Base-by-base conservation (phyloP, 2,888 invertebrate genomes). In the Platynereis dumerilii region DNA sequence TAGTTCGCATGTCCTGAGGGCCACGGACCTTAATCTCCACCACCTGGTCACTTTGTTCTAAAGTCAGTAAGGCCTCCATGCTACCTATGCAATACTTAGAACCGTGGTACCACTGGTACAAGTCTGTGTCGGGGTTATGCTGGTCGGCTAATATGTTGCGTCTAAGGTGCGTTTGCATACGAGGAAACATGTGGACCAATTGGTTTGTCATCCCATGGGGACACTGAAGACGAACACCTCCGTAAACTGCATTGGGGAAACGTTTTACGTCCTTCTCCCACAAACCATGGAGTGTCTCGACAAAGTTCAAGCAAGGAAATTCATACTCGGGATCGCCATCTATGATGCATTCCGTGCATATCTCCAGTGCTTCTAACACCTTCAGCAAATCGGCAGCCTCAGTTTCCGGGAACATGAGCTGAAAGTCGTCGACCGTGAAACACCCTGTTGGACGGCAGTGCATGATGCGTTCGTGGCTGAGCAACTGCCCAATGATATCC, bases 261-360 rank as follows among this genome's bases (percentile, higher is more conserved):
- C 76, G 73, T 66, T 75, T 72, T 2, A 76, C 71, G 64, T 81
- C 79, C 42, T 87, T 85, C 76, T 89, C 89, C 90, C 90, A 90
- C 29, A 90, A 82, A n/a, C 90, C 90, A 34, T 87, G 87, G 26
- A 90, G 79, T 2, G 89, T 88, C 80, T 90, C 90, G 2, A 88
- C 87, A 69, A 89, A 86, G 69, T 85, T 85, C 78, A 90, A 89
- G 74, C 90, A 89, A 0, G 91, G 91, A 78, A 92, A 91, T 83
- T 92, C 91, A 79, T 89, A 91, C 75, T 91, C 90, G 17, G 89
- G 84, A 75, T 91, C 91, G 1, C 88, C 90, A 65, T 90, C 90
- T 39, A 88, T 88, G 74, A 90, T 90, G 80, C 89, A 90, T 87
- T 89, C 83, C 64, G 90, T 88, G 77, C 91, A 91, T 57, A 91